Conservation (phyloP, 2,113 vertebrate species). For the Nanorana parkeri region DNA sequence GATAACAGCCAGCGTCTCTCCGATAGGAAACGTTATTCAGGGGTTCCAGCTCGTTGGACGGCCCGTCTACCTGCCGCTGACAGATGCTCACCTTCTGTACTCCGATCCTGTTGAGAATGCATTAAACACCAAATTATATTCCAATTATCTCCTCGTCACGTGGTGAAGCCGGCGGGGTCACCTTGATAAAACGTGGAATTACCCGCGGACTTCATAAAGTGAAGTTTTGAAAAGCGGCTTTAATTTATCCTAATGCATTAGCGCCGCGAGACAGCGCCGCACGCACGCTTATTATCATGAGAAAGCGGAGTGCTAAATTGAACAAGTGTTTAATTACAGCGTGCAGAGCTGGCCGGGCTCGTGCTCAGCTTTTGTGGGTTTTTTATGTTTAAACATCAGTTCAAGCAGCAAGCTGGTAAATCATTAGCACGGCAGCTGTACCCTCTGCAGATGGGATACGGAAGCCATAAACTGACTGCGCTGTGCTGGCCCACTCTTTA, state of each 20-base stretch:
- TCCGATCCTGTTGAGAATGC: neutral
- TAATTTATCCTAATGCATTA: neutral
- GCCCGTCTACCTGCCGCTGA: too few relatives aligned
- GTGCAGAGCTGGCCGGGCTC: neutral
- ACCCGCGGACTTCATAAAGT: neutral
- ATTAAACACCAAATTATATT: neutral
- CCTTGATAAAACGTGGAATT: neutral
- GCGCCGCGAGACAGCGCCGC: neutral
- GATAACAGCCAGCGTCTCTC: too few relatives aligned
- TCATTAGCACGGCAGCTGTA: neutral
- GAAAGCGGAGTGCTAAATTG: neutral
- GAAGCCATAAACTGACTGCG: too few relatives aligned
- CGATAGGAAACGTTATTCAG: too few relatives aligned
- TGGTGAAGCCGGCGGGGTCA: neutral
- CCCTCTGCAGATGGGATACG: constrained; percentile 18
- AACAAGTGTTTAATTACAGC: constrained; percentile 21
- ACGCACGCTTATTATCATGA: constrained; percentile 5
- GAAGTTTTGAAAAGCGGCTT: neutral
- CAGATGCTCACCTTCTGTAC: neutral
- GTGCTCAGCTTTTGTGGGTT: neutral
- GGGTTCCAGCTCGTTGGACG: too few relatives aligned
- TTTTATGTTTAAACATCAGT: neutral
- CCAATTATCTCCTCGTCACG: neutral
- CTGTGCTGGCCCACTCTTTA: too few relatives aligned
- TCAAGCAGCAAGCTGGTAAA: neutral